These are phyloP conservation scores for Scatophagus argus DNA, from an alignment of 2,113 vertebrate species.

Conservation along the genomic window DNA sequence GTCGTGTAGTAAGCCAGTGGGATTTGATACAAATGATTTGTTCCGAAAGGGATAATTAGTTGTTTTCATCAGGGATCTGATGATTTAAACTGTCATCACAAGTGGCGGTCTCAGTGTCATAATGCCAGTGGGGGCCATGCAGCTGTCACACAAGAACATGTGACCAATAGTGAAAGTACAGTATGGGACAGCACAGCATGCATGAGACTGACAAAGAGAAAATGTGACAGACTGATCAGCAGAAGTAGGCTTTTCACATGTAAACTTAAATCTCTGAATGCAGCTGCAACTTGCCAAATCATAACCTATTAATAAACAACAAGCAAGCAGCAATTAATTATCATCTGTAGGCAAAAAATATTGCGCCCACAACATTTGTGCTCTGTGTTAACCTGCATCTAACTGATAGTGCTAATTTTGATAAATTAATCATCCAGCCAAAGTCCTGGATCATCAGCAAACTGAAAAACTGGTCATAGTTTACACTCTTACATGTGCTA, in stretches of 20 bases:
- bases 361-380: background rate
- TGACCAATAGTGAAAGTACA: background rate
- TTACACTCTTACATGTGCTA: too few species aligned
- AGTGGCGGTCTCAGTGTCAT: background rate
- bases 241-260: background rate
- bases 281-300: background rate
- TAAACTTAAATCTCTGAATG: background rate
- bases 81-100: slow-evolving; percentile 30
- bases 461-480: background rate
- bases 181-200: too few species aligned
- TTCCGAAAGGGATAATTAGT: slow-evolving; percentile 52
- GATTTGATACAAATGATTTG: slow-evolving; percentile 60
- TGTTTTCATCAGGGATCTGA: slow-evolving; percentile 39
- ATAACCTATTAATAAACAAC: background rate
- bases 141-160: slow-evolving; percentile 13
- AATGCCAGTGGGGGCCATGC: slow-evolving; percentile 7
- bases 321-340: background rate
- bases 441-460: too few species aligned
- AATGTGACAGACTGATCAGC: too few species aligned
- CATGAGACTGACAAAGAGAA: background rate
- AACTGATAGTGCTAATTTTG: background rate
- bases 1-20: slow-evolving; percentile 38
- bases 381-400: background rate
- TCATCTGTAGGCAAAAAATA: background rate
- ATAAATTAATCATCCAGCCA: background rate